These are phyloP conservation scores for Pyrgilauda ruficollis DNA, from an alignment of 2,113 vertebrate genomes.

Conservation along the genomic window DNA sequence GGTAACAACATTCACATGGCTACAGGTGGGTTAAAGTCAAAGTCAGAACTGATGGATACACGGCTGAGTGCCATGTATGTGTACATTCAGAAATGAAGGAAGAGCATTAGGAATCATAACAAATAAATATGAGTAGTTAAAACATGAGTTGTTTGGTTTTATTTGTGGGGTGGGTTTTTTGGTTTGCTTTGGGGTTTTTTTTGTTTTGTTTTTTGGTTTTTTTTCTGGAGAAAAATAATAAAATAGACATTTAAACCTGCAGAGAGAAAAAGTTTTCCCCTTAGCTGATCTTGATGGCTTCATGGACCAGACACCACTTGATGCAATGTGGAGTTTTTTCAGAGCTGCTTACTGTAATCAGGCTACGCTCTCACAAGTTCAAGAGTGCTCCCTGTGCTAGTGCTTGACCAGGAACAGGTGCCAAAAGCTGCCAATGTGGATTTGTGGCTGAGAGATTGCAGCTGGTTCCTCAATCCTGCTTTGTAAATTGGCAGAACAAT, in stretches of 20 bases:
- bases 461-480: neutral
- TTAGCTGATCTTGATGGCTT: neutral
- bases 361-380: neutral
- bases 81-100: neutral
- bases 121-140: neutral
- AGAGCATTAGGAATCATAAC: neutral
- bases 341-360: neutral
- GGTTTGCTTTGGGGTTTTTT: neutral
- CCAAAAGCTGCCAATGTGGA: neutral
- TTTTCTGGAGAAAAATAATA: neutral
- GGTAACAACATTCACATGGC: neutral
- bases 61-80: neutral
- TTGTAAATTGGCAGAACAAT: neutral
- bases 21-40: neutral
- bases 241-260: neutral
- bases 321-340: neutral
- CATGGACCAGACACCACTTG: neutral
- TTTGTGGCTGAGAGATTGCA: slow-evolving; percentile 7
- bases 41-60: neutral
- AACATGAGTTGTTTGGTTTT: neutral
- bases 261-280: neutral
- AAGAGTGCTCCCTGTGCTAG: neutral
- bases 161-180: no score
- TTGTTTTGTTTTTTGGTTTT: neutral
- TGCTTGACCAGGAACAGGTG: neutral